Conservation (phyloP, 2,888 invertebrate species). For the Selenia dentaria region DNA sequence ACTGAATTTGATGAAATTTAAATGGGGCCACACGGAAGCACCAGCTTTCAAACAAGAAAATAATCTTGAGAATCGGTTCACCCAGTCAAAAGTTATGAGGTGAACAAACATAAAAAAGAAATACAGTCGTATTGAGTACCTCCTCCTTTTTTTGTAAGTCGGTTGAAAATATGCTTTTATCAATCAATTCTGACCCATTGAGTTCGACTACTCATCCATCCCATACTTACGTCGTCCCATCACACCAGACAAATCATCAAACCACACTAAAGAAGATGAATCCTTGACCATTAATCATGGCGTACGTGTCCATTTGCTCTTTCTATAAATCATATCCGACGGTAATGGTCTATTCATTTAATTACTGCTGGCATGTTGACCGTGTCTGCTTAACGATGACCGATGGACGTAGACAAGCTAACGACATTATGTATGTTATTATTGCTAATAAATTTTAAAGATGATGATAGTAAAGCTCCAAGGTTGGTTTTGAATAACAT, state of each 20-base stretch:
- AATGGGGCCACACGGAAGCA: no score
- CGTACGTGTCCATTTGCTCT: conserved; percentile 30
- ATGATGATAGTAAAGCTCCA: no score
- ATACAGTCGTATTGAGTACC: no score
- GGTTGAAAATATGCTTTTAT: no score
- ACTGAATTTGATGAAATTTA: no score
- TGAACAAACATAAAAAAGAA: no score
- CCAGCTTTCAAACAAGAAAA: no score
- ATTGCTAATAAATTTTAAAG: conserved; percentile 6
- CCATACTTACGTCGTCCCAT: not conserved
- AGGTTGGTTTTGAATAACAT: no score
- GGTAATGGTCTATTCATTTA: conserved; percentile 37
- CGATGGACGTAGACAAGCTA: conserved; percentile 8
- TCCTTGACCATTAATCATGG: conserved; percentile 27
- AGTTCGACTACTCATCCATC: not conserved
- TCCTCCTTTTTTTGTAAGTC: no score
- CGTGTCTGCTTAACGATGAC: conserved; percentile 20
- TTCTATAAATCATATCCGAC: conserved; percentile 33
- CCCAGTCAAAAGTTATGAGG: no score
- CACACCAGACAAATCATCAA: conserved; percentile 7
- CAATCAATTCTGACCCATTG: no score
- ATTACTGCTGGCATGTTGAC: conserved; percentile 36
- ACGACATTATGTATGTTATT: not conserved
- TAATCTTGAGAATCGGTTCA: no score
- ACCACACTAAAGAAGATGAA: conserved; percentile 20